Percentiles rank a stretch among this genome's conserved stretches.
Evolutionary conservation across 1,140 invertebrate genomes (phyloP).

Genomic region (Calliopsis andreniformis): DNA sequence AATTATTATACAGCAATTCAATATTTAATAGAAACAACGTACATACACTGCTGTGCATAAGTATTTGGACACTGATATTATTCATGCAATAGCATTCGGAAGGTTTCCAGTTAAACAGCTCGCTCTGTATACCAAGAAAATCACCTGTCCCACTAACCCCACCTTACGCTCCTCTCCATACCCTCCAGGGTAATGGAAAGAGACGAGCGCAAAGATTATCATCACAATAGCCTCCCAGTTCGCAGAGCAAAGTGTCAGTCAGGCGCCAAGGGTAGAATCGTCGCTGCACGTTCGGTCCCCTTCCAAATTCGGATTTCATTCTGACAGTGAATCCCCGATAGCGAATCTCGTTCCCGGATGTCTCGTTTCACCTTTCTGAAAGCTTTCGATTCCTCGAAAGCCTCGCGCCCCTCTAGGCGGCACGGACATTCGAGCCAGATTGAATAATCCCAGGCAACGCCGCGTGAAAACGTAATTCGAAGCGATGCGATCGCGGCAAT

Average conservation of each 20-base stretch:
- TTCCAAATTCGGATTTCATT: constrained; percentile 36
- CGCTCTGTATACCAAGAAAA: too few relatives aligned
- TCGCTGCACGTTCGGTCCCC: background rate
- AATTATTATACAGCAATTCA: too few relatives aligned
- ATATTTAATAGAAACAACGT: too few relatives aligned
- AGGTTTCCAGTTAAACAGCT: too few relatives aligned
- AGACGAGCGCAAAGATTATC: too few relatives aligned
- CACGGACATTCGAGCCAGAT: constrained; percentile 58
- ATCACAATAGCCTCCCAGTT: background rate
- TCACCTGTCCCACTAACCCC: too few relatives aligned
- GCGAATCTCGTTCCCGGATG: constrained; percentile 17
- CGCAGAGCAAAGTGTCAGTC: background rate
- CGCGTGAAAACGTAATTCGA: constrained; percentile 52
- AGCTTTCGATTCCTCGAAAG: constrained; percentile 60
- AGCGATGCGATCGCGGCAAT: constrained; percentile 56
- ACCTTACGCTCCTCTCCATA: too few relatives aligned
- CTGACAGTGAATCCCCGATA: constrained; percentile 35
- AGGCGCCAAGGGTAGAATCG: background rate
- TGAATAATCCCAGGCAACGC: constrained; percentile 58
- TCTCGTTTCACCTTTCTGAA: constrained; percentile 44
- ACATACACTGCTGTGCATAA: too few relatives aligned
- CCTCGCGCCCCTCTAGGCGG: constrained; percentile 29
- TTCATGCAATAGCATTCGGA: too few relatives aligned
- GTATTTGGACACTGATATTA: too few relatives aligned
- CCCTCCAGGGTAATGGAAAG: too few relatives aligned